phyloP scores from a whole-genome alignment of 2,113 vertebrate species.

The Cebus imitator region DNA sequence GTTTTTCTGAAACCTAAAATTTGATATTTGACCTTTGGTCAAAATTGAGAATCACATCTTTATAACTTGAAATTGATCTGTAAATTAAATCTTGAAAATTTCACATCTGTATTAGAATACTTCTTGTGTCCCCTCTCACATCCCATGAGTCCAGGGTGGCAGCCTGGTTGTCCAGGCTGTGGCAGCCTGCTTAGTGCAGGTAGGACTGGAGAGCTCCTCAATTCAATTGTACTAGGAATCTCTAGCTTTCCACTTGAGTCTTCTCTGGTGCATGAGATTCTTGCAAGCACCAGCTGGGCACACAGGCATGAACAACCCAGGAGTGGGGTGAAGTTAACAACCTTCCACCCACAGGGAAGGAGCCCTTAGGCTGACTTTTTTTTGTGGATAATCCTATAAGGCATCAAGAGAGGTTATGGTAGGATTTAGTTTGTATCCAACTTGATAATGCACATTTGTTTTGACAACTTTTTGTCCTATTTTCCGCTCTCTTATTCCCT shows the following conservation, averaged over 20 bases:
- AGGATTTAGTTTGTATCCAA: not conserved
- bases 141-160: not conserved
- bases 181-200: not conserved
- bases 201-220: not conserved
- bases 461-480: not conserved
- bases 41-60: not conserved
- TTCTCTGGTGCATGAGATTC: not conserved
- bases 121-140: accelerated
- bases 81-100: not conserved
- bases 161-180: not conserved
- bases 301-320: not conserved
- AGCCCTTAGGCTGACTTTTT: not conserved
- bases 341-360: not conserved
- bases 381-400: not conserved
- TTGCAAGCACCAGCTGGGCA: not conserved
- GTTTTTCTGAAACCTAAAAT: not conserved
- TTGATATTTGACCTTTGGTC: not conserved
- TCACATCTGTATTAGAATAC: not conserved
- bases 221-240: not conserved
- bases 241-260: not conserved
- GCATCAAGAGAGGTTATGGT: not conserved
- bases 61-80: not conserved
- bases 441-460: not conserved
- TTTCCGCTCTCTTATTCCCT: not conserved
- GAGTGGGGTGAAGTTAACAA: not conserved